Evolutionary conservation across 2,113 vertebrate genomes (phyloP).

Genomic region (Xyrauchen texanus): DNA sequence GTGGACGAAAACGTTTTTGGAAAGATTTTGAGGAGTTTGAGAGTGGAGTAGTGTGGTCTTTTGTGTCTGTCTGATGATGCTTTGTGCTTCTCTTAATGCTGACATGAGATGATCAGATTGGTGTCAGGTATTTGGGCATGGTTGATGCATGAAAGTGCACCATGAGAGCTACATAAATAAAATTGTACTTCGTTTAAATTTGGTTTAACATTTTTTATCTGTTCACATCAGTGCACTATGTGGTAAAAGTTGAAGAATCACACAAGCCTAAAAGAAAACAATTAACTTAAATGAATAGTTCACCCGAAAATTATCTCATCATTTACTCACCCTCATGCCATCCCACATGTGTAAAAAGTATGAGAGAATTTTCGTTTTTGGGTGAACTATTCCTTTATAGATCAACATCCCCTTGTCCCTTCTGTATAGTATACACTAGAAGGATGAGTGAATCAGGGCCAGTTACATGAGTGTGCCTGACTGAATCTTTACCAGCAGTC

Average conservation of each 20-base stretch:
- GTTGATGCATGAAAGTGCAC: constrained; percentile 7
- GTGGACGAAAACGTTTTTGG: too few species aligned
- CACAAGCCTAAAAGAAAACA: too few species aligned
- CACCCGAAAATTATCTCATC: too few species aligned
- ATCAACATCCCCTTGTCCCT: background rate
- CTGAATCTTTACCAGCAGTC: background rate
- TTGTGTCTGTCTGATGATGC: constrained; percentile 9
- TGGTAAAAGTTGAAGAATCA: too few species aligned
- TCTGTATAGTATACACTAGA: background rate
- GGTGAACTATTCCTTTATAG: background rate
- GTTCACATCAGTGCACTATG: too few species aligned
- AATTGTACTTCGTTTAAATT: background rate
- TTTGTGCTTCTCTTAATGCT: constrained; percentile 51
- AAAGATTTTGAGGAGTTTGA: background rate
- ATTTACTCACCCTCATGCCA: too few species aligned
- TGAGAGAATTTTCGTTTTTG: too few species aligned
- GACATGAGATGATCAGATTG: constrained; percentile 27
- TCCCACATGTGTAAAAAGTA: too few species aligned
- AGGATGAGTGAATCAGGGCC: background rate
- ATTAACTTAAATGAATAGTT: too few species aligned
- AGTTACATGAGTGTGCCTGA: background rate
- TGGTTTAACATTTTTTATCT: too few species aligned
- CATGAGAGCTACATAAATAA: background rate
- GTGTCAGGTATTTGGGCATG: constrained; percentile 39
- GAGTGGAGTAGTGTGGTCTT: background rate